Evolutionary conservation across 2,113 vertebrate species (phyloP), one percentile per base, ranked within the genome.

Genomic region (Myotis yumanensis): DNA sequence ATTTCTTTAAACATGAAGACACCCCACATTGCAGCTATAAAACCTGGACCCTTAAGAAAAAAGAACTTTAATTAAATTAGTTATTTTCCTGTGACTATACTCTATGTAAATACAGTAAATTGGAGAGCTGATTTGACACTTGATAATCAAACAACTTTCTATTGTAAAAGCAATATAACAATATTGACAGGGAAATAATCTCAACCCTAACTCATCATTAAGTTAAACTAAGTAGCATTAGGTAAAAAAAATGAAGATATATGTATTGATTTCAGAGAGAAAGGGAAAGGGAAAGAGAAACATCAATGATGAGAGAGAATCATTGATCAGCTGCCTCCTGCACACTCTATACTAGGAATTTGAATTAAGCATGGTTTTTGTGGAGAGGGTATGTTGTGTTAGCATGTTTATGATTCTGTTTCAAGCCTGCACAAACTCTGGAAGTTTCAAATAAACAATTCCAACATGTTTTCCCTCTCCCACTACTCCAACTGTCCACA

Each of bases 1-100:
- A 99, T 98, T 98, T 99, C 99, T 96, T 98, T 99, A 97, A 99
- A 99, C 10, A 99, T 97, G 79, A 99, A 96, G 86, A 99, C 97
- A 93, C 99, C 99, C 99, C 99, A 99, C 94, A 99, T 86, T 30
- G 98, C 99, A 96, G 99, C 99, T 94, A 99, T 97, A 91, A 99
- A 96, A 91, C 99, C 98, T 81, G 99, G 99, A 48, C 99, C 99
- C 99, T 99, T 85, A 97, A 97, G 93, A 80, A 68, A 97, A 97
- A 72, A 97, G 10, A 72, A 95, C 35, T 77, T 94, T 89, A 37
- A 93, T 95, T 94, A 85, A 96, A 93, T 91, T 76, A 12, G 20
- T 43, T 87, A 1, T 20, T 75, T 81, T 91, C 46, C 28, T 90
- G 35, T 57, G 48, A 72, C 1, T 81, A 7, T 75, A 17, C 23